Percentiles rank a stretch among this genome's conserved stretches.
Conservation (phyloP, 2,797 vertebrate genomes). For the Sebastes diploproa region DNA sequence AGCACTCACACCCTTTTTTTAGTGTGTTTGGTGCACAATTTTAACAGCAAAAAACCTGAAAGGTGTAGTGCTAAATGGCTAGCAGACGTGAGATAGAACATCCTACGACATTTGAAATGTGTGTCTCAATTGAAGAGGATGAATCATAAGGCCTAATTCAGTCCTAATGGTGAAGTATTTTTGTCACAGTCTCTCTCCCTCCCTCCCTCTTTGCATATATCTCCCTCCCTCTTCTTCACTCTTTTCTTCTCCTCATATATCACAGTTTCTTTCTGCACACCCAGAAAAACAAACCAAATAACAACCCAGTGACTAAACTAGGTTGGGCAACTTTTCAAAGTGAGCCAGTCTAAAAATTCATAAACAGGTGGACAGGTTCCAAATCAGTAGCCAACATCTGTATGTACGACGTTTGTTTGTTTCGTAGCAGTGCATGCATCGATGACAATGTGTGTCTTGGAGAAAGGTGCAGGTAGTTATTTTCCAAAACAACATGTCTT, state of each 20-base stretch:
- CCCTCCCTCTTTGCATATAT: neutral
- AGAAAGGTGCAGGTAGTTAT: neutral
- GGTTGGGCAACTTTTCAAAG: constrained; percentile 5
- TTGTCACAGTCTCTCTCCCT: constrained; percentile 9
- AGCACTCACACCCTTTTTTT: constrained; percentile 17
- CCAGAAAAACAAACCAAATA: neutral
- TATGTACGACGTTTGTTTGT: neutral
- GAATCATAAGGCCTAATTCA: constrained; percentile 58
- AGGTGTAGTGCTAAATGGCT: constrained; percentile 28
- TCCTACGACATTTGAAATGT: constrained; percentile 45
- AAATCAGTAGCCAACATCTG: constrained; percentile 15
- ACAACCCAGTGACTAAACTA: neutral
- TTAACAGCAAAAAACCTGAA: constrained; percentile 13
- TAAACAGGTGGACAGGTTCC: constrained; percentile 9
- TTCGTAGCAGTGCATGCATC: neutral
- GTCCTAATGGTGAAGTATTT: constrained; percentile 50
- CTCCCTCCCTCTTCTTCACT: neutral
- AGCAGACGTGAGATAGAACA: constrained; percentile 16
- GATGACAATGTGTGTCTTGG: neutral
- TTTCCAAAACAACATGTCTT: constrained; percentile 7
- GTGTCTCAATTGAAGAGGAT: constrained; percentile 46
- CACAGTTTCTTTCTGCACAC: neutral
- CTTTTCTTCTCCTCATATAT: neutral
- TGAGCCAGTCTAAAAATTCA: neutral
- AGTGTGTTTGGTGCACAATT: neutral